Percentiles rank a stretch among this genome's conserved stretches.
phyloP scores from a whole-genome alignment of 2,113 vertebrate genomes.

The Lophura nycthemera region DNA sequence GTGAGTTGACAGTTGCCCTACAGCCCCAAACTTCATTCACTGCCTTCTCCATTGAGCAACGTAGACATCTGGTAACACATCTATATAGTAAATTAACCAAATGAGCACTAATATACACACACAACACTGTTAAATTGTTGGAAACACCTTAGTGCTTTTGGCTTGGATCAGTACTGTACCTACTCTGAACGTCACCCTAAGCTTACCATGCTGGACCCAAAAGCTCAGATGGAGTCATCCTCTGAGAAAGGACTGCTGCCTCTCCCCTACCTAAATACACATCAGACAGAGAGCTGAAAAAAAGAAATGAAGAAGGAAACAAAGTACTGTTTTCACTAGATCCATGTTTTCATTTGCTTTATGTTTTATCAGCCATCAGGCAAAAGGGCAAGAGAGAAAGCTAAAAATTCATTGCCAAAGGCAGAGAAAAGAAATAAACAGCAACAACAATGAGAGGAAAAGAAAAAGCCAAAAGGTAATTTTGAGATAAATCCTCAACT shows the following conservation, averaged over 20 bases:
- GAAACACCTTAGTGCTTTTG: neutral
- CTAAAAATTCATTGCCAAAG: slow-evolving; percentile 57
- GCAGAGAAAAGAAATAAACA: slow-evolving; percentile 25
- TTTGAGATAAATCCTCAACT: slow-evolving; percentile 62
- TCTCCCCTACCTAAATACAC: neutral
- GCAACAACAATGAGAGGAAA: neutral
- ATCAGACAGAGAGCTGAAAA: neutral
- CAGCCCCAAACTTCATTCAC: neutral
- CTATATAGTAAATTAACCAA: neutral
- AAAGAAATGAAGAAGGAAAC: slow-evolving; percentile 26
- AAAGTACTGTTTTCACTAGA: slow-evolving; percentile 39
- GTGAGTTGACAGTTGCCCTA: neutral
- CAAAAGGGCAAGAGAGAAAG: slow-evolving; percentile 55
- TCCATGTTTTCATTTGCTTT: slow-evolving; percentile 55
- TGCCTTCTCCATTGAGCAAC: neutral
- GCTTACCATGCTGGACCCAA: neutral
- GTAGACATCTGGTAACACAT: neutral
- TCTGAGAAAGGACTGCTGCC: neutral
- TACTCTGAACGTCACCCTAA: neutral
- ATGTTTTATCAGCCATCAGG: slow-evolving; percentile 56
- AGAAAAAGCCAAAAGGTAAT: slow-evolving; percentile 32
- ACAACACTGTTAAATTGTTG: neutral
- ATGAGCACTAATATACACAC: neutral
- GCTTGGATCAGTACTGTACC: neutral
- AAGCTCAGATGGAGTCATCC: neutral